Base-by-base conservation (phyloP, 2,888 invertebrate species). In the Andricus curvator region DNA sequence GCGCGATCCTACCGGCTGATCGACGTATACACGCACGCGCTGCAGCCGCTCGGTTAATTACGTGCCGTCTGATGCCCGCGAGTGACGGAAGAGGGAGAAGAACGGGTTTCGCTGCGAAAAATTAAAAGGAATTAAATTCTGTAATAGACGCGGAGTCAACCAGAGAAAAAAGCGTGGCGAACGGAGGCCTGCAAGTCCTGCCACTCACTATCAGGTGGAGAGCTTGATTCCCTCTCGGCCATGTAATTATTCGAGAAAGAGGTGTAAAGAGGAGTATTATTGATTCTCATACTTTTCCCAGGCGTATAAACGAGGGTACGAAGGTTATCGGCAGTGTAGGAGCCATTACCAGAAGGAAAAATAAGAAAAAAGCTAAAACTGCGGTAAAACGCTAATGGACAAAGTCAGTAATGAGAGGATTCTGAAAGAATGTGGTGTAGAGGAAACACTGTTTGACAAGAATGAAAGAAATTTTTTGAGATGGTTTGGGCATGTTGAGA, bases 171-270 rank as follows among this genome's bases (percentile, higher is more conserved):
- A 13, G 62, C 56, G 56, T n/a, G 56, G 2, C 56, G 56, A 56
- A 56, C 56, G 56, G 56, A 56, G 56, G 56, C 56, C 56, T n/a
- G 56, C 56, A 56, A 56, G 56, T n/a, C 56, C 56, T 56, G 56
- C 20, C 56, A 56, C 56, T 56, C 56, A 56, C 8, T 20, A 56
- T 56, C 56, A 56, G 56, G 20, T 9, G 56, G 56, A 15, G 56
- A n/a, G n/a, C 9, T n/a, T 56, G 1, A 56, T 56, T 56, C n/a
- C n/a, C n/a, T n/a, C 56, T 56, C 56, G 56, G 56, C 56, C n/a
- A n/a, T 56, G 56, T 56, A 56, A 56, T 56, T 56, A 56, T 56
- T 56, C 56, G 20, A 56, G 56, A 56, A 56, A 56, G 56, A 56
- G 56, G 56, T 56, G 48, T 17, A 48, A 48, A 48, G 48, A 15